Percentiles rank a stretch among this genome's conserved stretches.
These are phyloP conservation scores for Anguilla anguilla DNA, from an alignment of 2,797 vertebrate species.

Conservation along the genomic window DNA sequence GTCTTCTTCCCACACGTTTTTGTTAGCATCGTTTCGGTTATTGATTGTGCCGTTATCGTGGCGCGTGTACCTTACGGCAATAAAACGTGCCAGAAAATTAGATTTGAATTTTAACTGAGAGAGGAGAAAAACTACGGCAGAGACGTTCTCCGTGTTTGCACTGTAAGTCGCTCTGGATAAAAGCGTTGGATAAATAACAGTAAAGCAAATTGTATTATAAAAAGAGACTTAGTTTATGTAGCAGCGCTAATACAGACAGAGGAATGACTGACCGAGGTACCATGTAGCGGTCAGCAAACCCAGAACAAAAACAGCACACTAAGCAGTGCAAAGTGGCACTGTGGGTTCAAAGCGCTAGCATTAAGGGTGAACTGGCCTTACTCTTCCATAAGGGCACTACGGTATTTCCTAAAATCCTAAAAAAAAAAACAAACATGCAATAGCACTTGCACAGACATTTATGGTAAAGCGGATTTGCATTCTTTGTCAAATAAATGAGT, in stretches of 20 bases:
- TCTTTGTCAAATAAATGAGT: not conserved
- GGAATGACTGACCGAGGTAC: conserved; percentile 39
- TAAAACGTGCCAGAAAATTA: not conserved
- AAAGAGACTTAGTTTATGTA: no score
- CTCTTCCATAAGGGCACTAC: not conserved
- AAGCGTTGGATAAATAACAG: conserved; percentile 36
- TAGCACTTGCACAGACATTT: not conserved
- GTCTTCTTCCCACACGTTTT: not conserved
- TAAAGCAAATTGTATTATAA: not conserved
- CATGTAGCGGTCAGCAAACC: not conserved
- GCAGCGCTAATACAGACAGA: not conserved
- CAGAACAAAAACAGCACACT: not conserved
- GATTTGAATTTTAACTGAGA: not conserved
- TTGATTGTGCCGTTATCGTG: not conserved
- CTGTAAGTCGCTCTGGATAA: conserved; percentile 20
- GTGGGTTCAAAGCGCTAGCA: not conserved
- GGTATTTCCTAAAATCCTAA: not conserved
- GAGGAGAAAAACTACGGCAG: no score
- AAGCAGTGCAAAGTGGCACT: not conserved
- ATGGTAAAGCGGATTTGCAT: not conserved
- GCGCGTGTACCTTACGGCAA: not conserved
- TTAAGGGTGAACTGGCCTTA: not conserved
- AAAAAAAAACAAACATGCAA: conserved; percentile 18
- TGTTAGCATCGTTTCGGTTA: not conserved
- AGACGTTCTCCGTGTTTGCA: no score